Evolutionary conservation across 2,888 invertebrate genomes (phyloP).

Genomic region (Diarsia mendica): DNA sequence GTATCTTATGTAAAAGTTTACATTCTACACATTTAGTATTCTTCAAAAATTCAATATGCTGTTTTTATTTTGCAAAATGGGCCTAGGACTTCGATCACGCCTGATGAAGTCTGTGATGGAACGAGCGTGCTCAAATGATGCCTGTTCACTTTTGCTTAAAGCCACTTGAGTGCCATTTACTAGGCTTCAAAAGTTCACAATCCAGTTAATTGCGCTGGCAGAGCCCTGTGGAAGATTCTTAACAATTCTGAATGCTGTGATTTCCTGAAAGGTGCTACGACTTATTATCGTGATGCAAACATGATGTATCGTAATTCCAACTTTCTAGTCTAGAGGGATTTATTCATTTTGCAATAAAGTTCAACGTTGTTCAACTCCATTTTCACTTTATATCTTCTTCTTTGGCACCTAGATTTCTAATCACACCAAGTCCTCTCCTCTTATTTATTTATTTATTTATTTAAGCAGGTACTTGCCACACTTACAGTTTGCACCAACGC

Average conservation of each 20-base stretch:
- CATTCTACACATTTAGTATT: neutral
- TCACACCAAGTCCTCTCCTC: neutral
- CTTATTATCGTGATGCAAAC: neutral
- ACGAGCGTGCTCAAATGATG: too few species aligned
- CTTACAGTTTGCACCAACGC: too few species aligned
- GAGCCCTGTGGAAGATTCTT: neutral
- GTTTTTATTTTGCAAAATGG: neutral
- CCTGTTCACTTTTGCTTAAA: neutral
- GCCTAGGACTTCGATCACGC: too few species aligned
- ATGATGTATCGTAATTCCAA: neutral
- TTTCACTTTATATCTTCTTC: neutral
- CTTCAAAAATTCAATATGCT: neutral
- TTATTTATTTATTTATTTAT: too few species aligned
- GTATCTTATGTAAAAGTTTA: too few species aligned
- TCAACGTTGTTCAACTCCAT: neutral
- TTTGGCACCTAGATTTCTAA: neutral
- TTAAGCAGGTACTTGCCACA: too few species aligned
- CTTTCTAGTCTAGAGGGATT: neutral
- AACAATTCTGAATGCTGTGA: too few species aligned
- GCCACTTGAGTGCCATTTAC: neutral
- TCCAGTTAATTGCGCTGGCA: neutral
- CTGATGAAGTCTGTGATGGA: too few species aligned
- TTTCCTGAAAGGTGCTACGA: neutral
- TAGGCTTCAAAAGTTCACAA: neutral
- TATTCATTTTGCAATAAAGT: neutral